Evolutionary conservation across 2,888 invertebrate species (phyloP).

Genomic region (Tortrix viridana): DNA sequence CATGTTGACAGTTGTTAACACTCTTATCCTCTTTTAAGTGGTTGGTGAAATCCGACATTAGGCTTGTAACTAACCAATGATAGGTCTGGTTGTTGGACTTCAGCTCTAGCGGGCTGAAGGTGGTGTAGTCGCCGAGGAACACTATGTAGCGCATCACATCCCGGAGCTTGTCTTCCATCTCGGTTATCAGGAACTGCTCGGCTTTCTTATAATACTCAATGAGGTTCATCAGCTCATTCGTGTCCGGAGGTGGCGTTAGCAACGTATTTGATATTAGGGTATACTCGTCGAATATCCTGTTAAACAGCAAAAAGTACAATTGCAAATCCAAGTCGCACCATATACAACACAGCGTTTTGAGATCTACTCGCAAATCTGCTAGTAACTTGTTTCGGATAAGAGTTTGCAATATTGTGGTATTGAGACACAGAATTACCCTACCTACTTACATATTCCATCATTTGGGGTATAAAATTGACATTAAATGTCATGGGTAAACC

Average conservation of each 20-base stretch:
- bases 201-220: slow-evolving; percentile 90
- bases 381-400: too few species aligned
- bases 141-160: slow-evolving; percentile 88
- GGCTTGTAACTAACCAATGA: slow-evolving; percentile 85
- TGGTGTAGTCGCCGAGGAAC: slow-evolving; percentile 93
- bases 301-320: slow-evolving; percentile 36
- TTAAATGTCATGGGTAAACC: too few species aligned
- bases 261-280: slow-evolving; percentile 91
- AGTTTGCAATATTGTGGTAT: too few species aligned
- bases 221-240: slow-evolving; percentile 93
- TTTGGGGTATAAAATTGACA: too few species aligned
- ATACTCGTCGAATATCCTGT: slow-evolving; percentile 93
- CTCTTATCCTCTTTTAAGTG: too few species aligned
- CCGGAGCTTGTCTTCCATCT: slow-evolving; percentile 90
- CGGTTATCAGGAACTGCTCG: slow-evolving; percentile 87
- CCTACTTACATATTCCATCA: too few species aligned
- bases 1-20: too few species aligned
- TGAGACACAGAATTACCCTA: too few species aligned
- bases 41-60: too few species aligned
- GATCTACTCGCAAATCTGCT: too few species aligned
- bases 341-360: too few species aligned
- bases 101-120: slow-evolving; percentile 92
- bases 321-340: not conserved
- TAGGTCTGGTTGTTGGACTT: slow-evolving; percentile 95
- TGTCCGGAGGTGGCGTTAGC: slow-evolving; percentile 91